A percentile compares a stretch with the other conserved stretches of the same genome.
Evolutionary conservation across 2,888 invertebrate species (phyloP).

Genomic region (Sphinx pinastri): DNA sequence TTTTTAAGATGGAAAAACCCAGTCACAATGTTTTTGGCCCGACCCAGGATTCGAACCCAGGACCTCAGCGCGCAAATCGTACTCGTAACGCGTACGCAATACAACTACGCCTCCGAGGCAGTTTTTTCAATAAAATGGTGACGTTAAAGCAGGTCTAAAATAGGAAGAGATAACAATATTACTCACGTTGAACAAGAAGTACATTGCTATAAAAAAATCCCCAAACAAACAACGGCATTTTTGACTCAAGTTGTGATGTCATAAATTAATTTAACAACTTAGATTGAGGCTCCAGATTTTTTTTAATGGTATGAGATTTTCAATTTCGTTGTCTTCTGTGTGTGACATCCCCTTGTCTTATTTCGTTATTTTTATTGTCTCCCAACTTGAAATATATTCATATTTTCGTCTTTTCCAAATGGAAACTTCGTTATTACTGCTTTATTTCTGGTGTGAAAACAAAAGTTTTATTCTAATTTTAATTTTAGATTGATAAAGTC

Average conservation of each 20-base stretch:
- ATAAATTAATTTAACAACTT: slow-evolving; percentile 78
- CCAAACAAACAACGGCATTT: slow-evolving; percentile 19
- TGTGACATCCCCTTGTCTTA: slow-evolving; percentile 53
- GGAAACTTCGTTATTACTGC: slow-evolving; percentile 20
- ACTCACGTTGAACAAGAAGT: no score
- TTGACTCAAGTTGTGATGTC: slow-evolving; percentile 45
- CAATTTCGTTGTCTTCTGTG: slow-evolving; percentile 57
- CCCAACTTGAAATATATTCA: slow-evolving; percentile 37
- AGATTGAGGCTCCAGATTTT: slow-evolving; percentile 60
- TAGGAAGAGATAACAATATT: background rate
- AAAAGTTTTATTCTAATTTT: slow-evolving; percentile 29
- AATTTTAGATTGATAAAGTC: slow-evolving; percentile 3
- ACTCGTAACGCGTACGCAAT: no score
- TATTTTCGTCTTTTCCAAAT: slow-evolving; percentile 30
- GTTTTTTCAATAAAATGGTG: background rate
- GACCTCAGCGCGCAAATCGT: no score
- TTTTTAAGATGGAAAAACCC: no score
- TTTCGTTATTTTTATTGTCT: slow-evolving; percentile 42
- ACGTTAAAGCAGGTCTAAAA: background rate
- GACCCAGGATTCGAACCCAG: no score
- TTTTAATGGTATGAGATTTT: slow-evolving; percentile 53
- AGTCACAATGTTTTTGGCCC: no score
- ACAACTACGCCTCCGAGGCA: no score
- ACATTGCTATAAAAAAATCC: background rate
- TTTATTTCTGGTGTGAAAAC: slow-evolving; percentile 33